Evolutionary conservation across 2,888 invertebrate species (phyloP), one percentile per base, ranked within the genome.

Genomic region (Ptychoptera contaminata): DNA sequence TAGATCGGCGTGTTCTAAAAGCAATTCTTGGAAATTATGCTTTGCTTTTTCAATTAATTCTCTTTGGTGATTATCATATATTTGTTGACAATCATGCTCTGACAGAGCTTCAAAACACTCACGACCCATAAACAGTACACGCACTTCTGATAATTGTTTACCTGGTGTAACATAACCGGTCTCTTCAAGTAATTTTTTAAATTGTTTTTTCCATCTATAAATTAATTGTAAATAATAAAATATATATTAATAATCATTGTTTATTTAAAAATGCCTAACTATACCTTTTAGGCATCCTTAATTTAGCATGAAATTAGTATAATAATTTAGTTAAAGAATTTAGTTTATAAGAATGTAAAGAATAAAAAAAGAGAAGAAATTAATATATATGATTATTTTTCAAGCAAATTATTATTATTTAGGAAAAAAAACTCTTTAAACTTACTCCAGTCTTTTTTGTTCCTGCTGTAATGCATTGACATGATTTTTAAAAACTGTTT

Each of bases 151-250:
- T 51, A 94, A 67, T 55, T 84, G 81, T 66, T 93, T 92, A n/a
- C 94, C 94, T 2, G 93, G 91, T 0, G 91, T 92, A 30, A 94
- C 91, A 65, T 93, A 92, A 2, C 88, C 86, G 1, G 92, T 92
- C 63, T 92, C 92, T 63, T 91, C 88, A 45, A 96, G 71, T 15
- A 94, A 71, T 58, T 87, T 82, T 64, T 90, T 90, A 68, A 96
- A 96, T 61, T 93, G 90, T 58, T 87, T 84, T 62, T 90, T 87
- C 82, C 88, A 85, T 66, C 92, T 92, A 62, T 47, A 53, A 50
- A 44, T 16, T 34, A 8, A 44, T 46, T 31, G 12, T n/a, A 39
- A 9, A 43, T 16, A 15, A n/a, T 42, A 46, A 34, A 37, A 23
- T 23, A 5, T 23, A 7, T 23, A 23, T 23, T 23, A 23, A 36